A percentile compares a stretch with the other conserved stretches of the same genome.
These are phyloP conservation scores for Trichonephila inaurata DNA, from an alignment of 1,140 invertebrate species.

Conservation along the genomic window DNA sequence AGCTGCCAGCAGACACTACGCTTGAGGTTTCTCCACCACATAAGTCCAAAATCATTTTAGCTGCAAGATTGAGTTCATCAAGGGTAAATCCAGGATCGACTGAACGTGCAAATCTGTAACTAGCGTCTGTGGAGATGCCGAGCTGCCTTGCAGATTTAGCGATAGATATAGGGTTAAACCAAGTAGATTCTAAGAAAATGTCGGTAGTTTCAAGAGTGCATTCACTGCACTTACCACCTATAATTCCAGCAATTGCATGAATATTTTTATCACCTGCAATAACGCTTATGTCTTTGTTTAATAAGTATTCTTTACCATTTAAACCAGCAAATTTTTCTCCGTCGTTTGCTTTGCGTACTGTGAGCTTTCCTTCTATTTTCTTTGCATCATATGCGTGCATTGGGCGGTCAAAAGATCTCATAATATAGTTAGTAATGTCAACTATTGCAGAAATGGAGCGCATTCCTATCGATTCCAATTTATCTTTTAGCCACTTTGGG, in stretches of 20 bases:
- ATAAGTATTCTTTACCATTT: not conserved
- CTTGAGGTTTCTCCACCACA: constrained; percentile 10
- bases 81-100: not conserved
- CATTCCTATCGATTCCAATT: no score
- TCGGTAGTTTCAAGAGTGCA: not conserved
- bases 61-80: not conserved
- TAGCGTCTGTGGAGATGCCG: constrained; percentile 8
- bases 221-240: constrained; percentile 4
- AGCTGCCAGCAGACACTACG: not conserved
- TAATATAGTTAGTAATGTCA: no score
- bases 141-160: not conserved
- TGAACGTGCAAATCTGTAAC: constrained; percentile 12
- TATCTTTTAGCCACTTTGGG: not conserved
- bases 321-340: not conserved
- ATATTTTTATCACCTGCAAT: not conserved
- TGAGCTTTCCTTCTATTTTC: no score
- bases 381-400: no score
- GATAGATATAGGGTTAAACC: not conserved
- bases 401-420: no score
- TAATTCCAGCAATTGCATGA: not conserved
- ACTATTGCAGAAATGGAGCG: no score
- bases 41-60: constrained; percentile 4
- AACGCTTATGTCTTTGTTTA: constrained; percentile 8
- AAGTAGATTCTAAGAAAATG: not conserved
- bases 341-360: no score